These are phyloP conservation scores for Paramormyrops kingsleyae DNA, from an alignment of 2,113 vertebrate species.

Conservation along the genomic window DNA sequence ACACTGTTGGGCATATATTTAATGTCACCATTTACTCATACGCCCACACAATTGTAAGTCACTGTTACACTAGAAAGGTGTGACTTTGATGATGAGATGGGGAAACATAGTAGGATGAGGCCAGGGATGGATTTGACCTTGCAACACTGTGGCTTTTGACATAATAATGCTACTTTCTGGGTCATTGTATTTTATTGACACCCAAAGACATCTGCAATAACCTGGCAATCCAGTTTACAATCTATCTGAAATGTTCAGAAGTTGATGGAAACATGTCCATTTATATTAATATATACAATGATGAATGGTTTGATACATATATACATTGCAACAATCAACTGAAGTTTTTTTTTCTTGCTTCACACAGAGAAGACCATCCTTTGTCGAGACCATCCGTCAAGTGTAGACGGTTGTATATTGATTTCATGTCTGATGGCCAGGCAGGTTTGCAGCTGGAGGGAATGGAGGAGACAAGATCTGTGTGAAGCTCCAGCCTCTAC, in stretches of 20 bases:
- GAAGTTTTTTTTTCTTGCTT: constrained; percentile 8
- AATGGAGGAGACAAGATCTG: constrained; percentile 52
- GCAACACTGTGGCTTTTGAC: constrained; percentile 6
- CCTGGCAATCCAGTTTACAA: neutral
- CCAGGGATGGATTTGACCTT: neutral
- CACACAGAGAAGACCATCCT: constrained; percentile 33
- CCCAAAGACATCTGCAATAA: neutral
- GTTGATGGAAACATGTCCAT: neutral
- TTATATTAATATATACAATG: constrained; percentile 5
- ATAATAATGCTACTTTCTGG: neutral
- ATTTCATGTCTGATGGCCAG: constrained; percentile 57
- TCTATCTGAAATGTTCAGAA: neutral
- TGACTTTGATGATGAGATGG: neutral
- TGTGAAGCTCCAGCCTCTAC: constrained; percentile 40
- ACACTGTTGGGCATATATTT: neutral
- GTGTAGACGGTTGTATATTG: constrained; percentile 56
- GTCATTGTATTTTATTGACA: neutral
- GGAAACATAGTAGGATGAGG: neutral
- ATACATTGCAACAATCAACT: constrained; percentile 12
- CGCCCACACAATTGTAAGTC: neutral
- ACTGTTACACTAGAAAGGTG: neutral
- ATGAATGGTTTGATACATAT: neutral
- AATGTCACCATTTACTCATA: neutral
- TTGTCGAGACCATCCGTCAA: constrained; percentile 52
- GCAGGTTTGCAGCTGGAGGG: constrained; percentile 48